Percentiles rank a stretch among this genome's conserved stretches.
Evolutionary conservation across 1,140 invertebrate genomes (phyloP).

Genomic region (Apis mellifera): Amel_HAv3.1 CM009936.2:4894001-4894500

Average conservation of each 20-base stretch:
- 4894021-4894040: slow-evolving; percentile 98
- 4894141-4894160: slow-evolving; percentile 95
- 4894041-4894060: slow-evolving; percentile 96
- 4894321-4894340: slow-evolving; percentile 94
- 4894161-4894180: slow-evolving; percentile 97
- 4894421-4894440: too few species aligned
- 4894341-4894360: slow-evolving; percentile 89
- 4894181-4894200: slow-evolving; percentile 95
- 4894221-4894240: slow-evolving; percentile 93
- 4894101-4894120: slow-evolving; percentile 97
- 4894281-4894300: slow-evolving; percentile 95
- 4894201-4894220: slow-evolving; percentile 97
- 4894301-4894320: slow-evolving; percentile 92
- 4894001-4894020: slow-evolving; percentile 96
- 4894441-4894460: too few species aligned
- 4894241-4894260: slow-evolving; percentile 94
- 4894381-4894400: too few species aligned
- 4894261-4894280: slow-evolving; percentile 97
- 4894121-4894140: slow-evolving; percentile 95
- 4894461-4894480: too few species aligned
- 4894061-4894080: slow-evolving; percentile 97
- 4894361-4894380: too few species aligned
- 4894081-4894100: slow-evolving; percentile 99
- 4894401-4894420: too few species aligned
- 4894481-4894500: too few species aligned